These are phyloP conservation scores for Tragelaphus strepsiceros DNA, from an alignment of 2,113 vertebrate species.

Conservation along the genomic window DNA sequence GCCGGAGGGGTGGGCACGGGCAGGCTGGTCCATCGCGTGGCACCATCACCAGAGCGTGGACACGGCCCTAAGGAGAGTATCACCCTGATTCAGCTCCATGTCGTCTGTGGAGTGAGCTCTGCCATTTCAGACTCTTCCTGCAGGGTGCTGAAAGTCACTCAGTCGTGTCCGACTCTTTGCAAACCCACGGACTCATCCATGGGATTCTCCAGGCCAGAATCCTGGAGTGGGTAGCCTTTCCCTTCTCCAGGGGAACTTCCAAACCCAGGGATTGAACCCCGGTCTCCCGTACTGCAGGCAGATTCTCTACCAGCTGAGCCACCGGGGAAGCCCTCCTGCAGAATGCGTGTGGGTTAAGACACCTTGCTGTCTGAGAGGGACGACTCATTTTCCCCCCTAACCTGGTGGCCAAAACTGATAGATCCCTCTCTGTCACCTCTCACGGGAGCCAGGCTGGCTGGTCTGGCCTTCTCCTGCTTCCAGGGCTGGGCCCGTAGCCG, in stretches of 20 bases:
- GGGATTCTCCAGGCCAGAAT: neutral
- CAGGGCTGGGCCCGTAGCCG: accelerated
- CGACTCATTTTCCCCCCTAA: accelerated
- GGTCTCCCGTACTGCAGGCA: accelerated
- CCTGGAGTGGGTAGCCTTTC: neutral
- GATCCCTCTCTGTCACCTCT: accelerated
- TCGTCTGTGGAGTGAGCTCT: accelerated
- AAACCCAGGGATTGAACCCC: neutral
- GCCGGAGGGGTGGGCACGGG: accelerated
- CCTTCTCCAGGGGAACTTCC: neutral
- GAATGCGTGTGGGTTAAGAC: neutral
- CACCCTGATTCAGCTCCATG: accelerated
- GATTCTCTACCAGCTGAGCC: neutral
- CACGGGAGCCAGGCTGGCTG: accelerated
- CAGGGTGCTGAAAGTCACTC: neutral
- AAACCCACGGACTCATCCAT: neutral
- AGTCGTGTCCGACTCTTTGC: neutral
- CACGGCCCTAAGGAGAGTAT: accelerated
- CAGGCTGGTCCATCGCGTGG: accelerated
- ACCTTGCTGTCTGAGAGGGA: neutral
- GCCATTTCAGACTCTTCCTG: too few relatives aligned
- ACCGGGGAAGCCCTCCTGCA: neutral
- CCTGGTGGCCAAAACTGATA: accelerated
- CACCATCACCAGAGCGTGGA: accelerated
- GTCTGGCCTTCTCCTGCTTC: accelerated